Evolutionary conservation across 2,888 invertebrate species (phyloP), one percentile per base, ranked within the genome.

Genomic region (Sphaeridia pumilis): DNA sequence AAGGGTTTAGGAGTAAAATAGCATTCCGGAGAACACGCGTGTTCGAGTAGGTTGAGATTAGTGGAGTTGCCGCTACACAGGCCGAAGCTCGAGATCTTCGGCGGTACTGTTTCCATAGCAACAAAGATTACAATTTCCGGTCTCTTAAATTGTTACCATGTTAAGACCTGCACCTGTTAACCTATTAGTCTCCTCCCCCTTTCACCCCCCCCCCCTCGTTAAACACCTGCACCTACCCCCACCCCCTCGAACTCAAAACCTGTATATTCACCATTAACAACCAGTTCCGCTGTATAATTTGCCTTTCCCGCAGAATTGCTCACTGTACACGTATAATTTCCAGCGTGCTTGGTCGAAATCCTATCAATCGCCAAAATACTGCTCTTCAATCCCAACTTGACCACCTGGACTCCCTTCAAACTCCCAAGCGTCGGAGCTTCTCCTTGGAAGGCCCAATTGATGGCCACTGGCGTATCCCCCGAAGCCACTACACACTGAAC

Each of bases 291-390:
- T 4, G 69, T 67, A 50, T 65, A 66, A 47, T 66, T 67, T 34
- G 67, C 65, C n/a, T 58, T 58, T 43, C 70, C 71, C 10, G 67
- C 53, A 22, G 12, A 26, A 51, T 49, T 56, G 42, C 69, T 20
- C 60, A 69, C 72, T 4, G 67, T 65, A 58, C 73, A 73, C 2
- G 71, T 69, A 62, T 71, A 73, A 51, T 67, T 68, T 22, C 72
- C 73, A 34, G 52, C 46, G 43, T 57, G 54, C 34, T 58, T 47
- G 66, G 66, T 56, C 69, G 66, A 52, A 7, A 68, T 67, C 25
- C 68, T 59, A 43, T 68, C 67, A 14, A 84, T 83, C 73, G 70
- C 74, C 69, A 72, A 63, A 42, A 79, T 77, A 65, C 77, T 79
- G 67, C 78, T 78, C 63, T 74, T 75, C 67, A 78, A 74, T 67